Evolutionary conservation across 2,888 invertebrate genomes (phyloP).

Genomic region (Drosophila suboccidentalis): DNA sequence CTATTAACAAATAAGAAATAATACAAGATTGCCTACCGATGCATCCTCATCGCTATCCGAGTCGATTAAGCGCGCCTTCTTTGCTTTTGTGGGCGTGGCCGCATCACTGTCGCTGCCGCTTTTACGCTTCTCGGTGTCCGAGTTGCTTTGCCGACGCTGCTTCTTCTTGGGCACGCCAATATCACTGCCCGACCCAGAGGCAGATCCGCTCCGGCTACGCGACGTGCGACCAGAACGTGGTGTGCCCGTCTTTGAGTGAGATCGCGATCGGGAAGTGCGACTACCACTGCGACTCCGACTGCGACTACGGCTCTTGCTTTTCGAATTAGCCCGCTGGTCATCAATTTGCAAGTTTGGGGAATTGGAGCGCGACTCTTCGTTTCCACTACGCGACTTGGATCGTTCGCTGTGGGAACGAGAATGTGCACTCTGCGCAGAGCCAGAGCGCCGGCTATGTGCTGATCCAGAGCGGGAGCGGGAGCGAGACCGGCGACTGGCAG

Average conservation of each 20-base stretch:
- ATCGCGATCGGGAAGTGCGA: conserved; percentile 70
- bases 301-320: conserved; percentile 70
- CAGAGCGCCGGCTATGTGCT: conserved; percentile 66
- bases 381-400: conserved; percentile 67
- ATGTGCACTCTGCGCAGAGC: conserved; percentile 55
- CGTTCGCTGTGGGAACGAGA: conserved; percentile 73
- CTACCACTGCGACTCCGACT: conserved; percentile 43
- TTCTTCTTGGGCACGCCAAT: conserved; percentile 81
- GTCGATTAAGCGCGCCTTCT: conserved; percentile 87
- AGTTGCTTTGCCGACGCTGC: conserved; percentile 86
- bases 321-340: conserved; percentile 84
- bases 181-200: conserved; percentile 82
- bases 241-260: conserved; percentile 59
- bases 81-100: conserved; percentile 85
- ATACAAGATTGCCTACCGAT: conserved; percentile 57
- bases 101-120: conserved; percentile 79
- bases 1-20: neutral
- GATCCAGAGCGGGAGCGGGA: conserved; percentile 60
- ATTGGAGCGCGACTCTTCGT: conserved; percentile 86
- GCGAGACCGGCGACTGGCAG: conserved; percentile 42
- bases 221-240: conserved; percentile 53
- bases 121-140: conserved; percentile 84
- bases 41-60: conserved; percentile 91
- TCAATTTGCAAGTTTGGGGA: conserved; percentile 87
- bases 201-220: conserved; percentile 76